Evolutionary conservation across 2,113 vertebrate genomes (phyloP).

Genomic region (Crypturellus undulatus): DNA sequence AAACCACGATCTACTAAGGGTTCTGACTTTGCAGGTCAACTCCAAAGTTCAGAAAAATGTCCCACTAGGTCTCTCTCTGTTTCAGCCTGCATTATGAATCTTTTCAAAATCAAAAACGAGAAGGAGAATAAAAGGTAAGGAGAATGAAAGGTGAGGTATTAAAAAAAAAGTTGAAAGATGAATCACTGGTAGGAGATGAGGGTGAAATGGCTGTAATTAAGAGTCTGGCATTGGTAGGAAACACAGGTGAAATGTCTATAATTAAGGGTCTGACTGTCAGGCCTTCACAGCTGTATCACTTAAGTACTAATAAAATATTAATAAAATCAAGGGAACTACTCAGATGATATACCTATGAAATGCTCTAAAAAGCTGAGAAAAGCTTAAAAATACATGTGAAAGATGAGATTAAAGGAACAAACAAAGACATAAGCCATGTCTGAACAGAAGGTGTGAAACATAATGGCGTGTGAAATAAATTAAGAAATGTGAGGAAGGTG

Average conservation of each 20-base stretch:
- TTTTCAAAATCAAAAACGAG: background rate
- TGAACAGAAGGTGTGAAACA: slow-evolving; percentile 43
- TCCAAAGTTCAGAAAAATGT: background rate
- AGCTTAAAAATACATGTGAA: slow-evolving; percentile 18
- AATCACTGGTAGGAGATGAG: background rate
- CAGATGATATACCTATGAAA: background rate
- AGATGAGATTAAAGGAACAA: slow-evolving; percentile 10
- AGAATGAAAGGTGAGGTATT: background rate
- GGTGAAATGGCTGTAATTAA: background rate
- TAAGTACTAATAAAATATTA: slow-evolving; percentile 34
- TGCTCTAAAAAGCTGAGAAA: background rate
- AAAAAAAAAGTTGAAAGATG: background rate
- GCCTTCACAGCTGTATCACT: background rate
- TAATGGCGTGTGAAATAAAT: slow-evolving; percentile 20
- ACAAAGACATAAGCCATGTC: background rate
- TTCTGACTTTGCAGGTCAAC: background rate
- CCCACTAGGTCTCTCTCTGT: background rate
- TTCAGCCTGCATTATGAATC: background rate
- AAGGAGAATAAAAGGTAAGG: background rate
- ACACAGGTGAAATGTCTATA: background rate
- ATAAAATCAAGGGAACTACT: background rate
- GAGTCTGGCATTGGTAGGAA: background rate
- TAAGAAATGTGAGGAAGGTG: background rate
- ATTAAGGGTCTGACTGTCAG: background rate
- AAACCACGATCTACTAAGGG: background rate